Percentiles rank a stretch among this genome's conserved stretches.
Evolutionary conservation across 2,888 invertebrate genomes (phyloP).

Genomic region (Danaus chrysippus): DNA sequence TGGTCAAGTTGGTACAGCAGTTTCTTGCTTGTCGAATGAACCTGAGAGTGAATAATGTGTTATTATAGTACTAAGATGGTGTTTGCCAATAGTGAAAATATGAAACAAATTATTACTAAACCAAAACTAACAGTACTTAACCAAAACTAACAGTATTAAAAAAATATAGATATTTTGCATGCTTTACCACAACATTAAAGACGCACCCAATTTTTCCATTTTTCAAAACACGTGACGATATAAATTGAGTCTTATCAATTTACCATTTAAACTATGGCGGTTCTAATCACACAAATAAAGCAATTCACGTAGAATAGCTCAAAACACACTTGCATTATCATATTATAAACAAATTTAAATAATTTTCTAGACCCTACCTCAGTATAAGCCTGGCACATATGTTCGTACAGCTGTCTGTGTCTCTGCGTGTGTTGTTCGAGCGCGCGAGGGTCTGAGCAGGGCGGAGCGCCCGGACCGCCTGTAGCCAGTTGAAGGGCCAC

Average conservation of each 20-base stretch:
- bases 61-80: too few relatives aligned
- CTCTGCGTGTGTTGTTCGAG: conserved; percentile 95
- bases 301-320: too few relatives aligned
- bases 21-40: conserved; percentile 97
- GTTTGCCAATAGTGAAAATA: too few relatives aligned
- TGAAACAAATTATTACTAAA: too few relatives aligned
- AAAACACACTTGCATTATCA: too few relatives aligned
- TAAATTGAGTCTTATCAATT: neutral
- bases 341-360: neutral
- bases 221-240: too few relatives aligned
- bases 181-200: too few relatives aligned
- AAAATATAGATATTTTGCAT: too few relatives aligned
- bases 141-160: too few relatives aligned
- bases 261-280: neutral
- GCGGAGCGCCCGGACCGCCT: conserved; percentile 64
- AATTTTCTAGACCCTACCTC: conserved; percentile 44
- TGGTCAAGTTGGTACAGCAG: conserved; percentile 96
- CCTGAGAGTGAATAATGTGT: conserved; percentile 73
- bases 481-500: conserved; percentile 84
- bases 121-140: too few relatives aligned
- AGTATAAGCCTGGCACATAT: conserved; percentile 92
- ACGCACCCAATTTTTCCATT: too few relatives aligned
- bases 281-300: neutral
- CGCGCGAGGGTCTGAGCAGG: conserved; percentile 85
- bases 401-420: conserved; percentile 96